A percentile compares a stretch with the other conserved stretches of the same genome.
phyloP scores from a whole-genome alignment of 2,113 vertebrate species.

The Malurus melanocephalus region DNA sequence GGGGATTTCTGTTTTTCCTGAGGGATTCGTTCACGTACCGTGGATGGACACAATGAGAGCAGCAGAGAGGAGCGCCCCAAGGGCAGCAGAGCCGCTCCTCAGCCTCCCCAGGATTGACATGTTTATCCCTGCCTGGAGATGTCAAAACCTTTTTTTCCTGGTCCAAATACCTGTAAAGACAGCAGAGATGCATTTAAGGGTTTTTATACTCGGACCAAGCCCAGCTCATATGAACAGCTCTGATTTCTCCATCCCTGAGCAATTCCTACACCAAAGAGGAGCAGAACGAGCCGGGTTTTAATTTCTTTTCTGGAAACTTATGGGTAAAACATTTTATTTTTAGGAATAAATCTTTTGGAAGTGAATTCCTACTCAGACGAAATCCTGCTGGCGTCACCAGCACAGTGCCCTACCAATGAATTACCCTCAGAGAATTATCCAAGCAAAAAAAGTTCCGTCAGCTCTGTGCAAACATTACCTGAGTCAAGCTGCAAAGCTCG shows the following conservation, averaged over 20 bases:
- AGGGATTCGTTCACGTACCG: neutral
- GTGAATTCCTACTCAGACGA: neutral
- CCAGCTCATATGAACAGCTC: accelerated
- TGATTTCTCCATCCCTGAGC: neutral
- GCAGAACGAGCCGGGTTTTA: neutral
- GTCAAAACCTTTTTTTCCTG: neutral
- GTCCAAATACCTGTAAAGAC: neutral
- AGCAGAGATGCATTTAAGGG: neutral
- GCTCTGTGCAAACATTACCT: neutral
- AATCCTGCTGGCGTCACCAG: neutral
- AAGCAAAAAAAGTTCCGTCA: neutral
- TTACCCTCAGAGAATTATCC: accelerated
- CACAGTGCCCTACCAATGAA: neutral
- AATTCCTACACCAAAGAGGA: neutral
- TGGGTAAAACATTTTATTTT: accelerated
- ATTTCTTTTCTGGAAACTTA: neutral
- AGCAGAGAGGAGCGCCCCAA: neutral
- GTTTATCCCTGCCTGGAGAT: neutral
- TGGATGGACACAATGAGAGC: neutral
- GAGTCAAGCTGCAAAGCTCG: neutral
- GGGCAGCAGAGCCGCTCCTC: accelerated
- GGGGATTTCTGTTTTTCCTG: neutral
- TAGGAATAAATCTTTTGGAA: neutral
- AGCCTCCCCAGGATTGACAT: neutral
- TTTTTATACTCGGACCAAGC: neutral